phyloP scores from a whole-genome alignment of 2,113 vertebrate genomes.

The Ciconia boyciana region DNA sequence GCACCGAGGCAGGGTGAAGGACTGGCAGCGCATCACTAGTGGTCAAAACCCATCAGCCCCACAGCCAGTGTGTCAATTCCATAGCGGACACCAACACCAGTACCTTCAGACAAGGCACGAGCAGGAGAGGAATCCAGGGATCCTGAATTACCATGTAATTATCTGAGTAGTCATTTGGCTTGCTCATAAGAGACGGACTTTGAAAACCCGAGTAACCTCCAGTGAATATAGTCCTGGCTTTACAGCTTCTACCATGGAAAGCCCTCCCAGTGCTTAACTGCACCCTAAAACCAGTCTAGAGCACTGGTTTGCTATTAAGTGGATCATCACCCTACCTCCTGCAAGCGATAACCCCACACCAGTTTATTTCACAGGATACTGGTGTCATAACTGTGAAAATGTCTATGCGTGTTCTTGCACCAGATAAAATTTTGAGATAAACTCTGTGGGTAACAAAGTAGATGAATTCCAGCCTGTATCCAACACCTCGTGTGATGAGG shows the following conservation, averaged over 20 bases:
- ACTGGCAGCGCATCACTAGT: background rate
- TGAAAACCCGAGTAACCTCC: background rate
- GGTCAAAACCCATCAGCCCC: background rate
- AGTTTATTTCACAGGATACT: background rate
- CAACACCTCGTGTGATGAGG: background rate
- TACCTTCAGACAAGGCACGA: background rate
- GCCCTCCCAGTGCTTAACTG: background rate
- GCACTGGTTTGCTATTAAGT: background rate
- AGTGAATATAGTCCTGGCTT: background rate
- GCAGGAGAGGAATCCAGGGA: background rate
- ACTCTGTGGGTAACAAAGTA: background rate
- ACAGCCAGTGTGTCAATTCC: background rate
- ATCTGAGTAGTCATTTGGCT: background rate
- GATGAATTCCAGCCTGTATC: background rate
- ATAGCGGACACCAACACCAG: background rate
- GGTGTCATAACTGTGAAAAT: background rate
- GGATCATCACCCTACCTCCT: background rate
- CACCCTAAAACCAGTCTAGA: background rate
- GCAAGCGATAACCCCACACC: background rate
- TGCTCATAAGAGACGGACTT: background rate
- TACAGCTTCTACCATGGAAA: background rate
- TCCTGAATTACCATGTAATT: background rate
- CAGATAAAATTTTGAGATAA: background rate
- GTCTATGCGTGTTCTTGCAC: background rate
- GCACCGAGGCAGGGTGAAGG: background rate